phyloP scores from a whole-genome alignment of 2,888 invertebrate species.

The Thalpophila matura region DNA sequence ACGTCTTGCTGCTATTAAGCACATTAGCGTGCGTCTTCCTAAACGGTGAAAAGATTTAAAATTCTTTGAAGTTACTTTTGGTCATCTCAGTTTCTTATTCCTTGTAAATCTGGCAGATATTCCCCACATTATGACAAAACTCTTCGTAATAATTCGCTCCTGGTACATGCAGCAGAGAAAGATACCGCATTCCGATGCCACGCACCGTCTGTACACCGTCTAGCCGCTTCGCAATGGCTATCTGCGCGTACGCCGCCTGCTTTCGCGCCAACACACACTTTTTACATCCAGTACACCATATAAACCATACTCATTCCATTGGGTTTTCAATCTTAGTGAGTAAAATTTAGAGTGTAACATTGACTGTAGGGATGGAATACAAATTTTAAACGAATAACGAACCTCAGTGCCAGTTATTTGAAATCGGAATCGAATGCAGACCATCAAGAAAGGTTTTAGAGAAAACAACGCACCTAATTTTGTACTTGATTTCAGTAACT shows the following conservation, averaged over 20 bases:
- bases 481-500: rapidly evolving
- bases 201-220: slow-evolving; percentile 80
- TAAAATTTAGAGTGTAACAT: not conserved
- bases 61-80: not conserved
- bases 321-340: slow-evolving; percentile 39
- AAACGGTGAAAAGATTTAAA: too few relatives aligned
- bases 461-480: slow-evolving; percentile 1
- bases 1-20: too few relatives aligned
- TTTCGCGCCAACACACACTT: slow-evolving; percentile 66
- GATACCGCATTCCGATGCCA: slow-evolving; percentile 64
- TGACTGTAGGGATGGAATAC: not conserved
- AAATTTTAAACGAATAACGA: slow-evolving; percentile 40
- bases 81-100: not conserved
- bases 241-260: slow-evolving; percentile 76
- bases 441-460: slow-evolving; percentile 10
- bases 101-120: slow-evolving; percentile 12
- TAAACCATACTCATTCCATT: slow-evolving; percentile 24
- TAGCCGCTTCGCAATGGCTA: slow-evolving; percentile 78
- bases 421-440: slow-evolving; percentile 53
- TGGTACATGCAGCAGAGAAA: slow-evolving; percentile 45
- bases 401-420: slow-evolving; percentile 40
- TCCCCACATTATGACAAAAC: slow-evolving; percentile 20
- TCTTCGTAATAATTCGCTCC: slow-evolving; percentile 41
- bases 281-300: slow-evolving; percentile 32
- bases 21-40: too few relatives aligned